Evolutionary conservation across 2,888 invertebrate genomes (phyloP), one percentile per base, ranked within the genome.

Genomic region (Linnaemya vulpina): DNA sequence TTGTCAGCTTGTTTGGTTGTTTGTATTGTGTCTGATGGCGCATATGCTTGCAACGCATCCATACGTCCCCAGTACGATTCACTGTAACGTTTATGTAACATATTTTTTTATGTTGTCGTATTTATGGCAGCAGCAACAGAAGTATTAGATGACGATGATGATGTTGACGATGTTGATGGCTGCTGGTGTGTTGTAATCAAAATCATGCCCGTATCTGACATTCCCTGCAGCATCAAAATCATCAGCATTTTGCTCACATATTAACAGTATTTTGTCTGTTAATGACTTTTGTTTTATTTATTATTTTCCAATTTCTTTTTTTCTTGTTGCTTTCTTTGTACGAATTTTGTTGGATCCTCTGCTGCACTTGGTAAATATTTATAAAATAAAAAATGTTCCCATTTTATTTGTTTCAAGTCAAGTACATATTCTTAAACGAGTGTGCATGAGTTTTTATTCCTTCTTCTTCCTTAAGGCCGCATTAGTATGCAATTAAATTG

Each of bases 401-500:
- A 70, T 82, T 76, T 80, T 58, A 68, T 67, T 58, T 73, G 49
- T 60, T 71, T 58, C 58, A 75, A 62, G 74, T 81, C 70, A 84
- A 84, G 77, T 43, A 53, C 20, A 38, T 43, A 65, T 63, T 58
- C 77, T 30, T 30, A 30, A 3, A 30, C 46, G 1, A 11, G 60
- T 30, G 30, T 20, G 38, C 63, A 63, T 70, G 75, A 43, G 40
- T 68, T 58, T 78, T 62, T 65, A 46, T 43, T 62, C 17, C 22
- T 15, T 15, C 9, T 63, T 38, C 46, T 74, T 65, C 83, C 86
- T 78, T 76, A 74, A 84, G 84, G 79, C 79, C 84, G 73, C 84
- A 86, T 84, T 82, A 84, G 82, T 84, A 84, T 84, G 86, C 86
- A 86, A 86, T 86, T 86, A 86, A 86, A 86, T 82, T 71, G 84